Percentiles rank a stretch among this genome's conserved stretches.
These are phyloP conservation scores for Peromyscus polionotus DNA, from an alignment of 2,113 vertebrate species.

Conservation along the genomic window DNA sequence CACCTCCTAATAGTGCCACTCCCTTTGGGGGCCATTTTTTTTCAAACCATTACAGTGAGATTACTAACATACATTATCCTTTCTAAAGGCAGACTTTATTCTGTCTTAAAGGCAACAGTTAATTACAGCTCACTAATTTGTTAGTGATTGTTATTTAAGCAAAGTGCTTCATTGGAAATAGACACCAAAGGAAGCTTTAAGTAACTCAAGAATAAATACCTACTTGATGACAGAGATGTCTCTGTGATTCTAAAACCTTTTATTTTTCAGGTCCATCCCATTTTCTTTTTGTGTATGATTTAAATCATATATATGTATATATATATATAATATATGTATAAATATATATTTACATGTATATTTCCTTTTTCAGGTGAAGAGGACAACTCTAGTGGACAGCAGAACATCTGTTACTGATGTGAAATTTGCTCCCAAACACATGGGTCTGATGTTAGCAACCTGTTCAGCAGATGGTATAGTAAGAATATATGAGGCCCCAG, in stretches of 20 bases:
- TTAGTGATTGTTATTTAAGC: neutral
- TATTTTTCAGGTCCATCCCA: neutral
- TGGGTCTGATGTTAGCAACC: constrained; percentile 98
- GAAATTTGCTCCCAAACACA: constrained; percentile 99
- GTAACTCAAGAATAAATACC: neutral
- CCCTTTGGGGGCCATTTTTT: neutral
- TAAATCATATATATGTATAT: neutral
- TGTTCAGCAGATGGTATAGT: constrained; percentile 98
- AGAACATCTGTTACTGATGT: constrained; percentile 99
- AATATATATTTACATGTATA: neutral
- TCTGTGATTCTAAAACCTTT: neutral
- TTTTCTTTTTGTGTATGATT: constrained; percentile 40
- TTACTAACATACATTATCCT: neutral
- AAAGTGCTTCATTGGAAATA: neutral
- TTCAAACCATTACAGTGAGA: neutral
- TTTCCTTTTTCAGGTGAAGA: constrained; percentile 93
- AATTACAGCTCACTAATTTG: neutral
- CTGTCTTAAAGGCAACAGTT: constrained; percentile 11
- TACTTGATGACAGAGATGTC: neutral
- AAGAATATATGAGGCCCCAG: constrained; percentile 97
- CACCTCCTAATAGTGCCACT: neutral
- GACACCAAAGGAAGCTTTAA: neutral
- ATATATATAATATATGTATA: too few relatives aligned
- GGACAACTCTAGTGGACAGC: constrained; percentile 98
- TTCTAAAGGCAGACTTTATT: neutral